These are phyloP conservation scores for Drosophila azteca DNA, from an alignment of 1,140 invertebrate genomes.

Conservation along the genomic window DNA sequence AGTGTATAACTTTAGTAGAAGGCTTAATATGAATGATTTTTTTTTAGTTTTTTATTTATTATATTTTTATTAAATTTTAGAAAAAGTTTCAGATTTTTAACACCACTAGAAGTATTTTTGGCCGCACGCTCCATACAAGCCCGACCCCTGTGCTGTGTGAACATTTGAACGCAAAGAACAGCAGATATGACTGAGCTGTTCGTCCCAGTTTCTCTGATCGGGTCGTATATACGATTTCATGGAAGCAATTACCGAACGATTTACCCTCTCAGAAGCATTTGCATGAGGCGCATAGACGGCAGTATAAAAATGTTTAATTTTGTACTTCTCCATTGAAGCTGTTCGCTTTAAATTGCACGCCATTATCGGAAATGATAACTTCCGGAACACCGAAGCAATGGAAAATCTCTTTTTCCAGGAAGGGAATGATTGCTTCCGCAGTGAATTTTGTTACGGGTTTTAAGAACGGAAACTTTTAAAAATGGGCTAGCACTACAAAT, in stretches of 20 bases:
- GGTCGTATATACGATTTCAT: constrained; percentile 3
- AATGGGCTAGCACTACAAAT: constrained; percentile 1
- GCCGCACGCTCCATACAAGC: too few relatives aligned
- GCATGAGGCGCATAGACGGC: not conserved
- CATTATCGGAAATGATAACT: constrained; percentile 1
- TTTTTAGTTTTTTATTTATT: too few relatives aligned
- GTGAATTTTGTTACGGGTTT: not conserved
- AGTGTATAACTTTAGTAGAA: too few relatives aligned
- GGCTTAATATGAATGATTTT: too few relatives aligned
- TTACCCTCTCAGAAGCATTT: constrained; percentile 7
- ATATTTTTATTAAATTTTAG: too few relatives aligned
- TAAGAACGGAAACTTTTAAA: not conserved
- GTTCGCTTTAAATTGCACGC: not conserved
- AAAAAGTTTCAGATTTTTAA: too few relatives aligned
- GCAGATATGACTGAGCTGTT: too few relatives aligned
- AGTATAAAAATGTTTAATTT: constrained; percentile 8
- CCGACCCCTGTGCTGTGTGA: too few relatives aligned
- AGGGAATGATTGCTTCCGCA: too few relatives aligned
- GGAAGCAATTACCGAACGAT: not conserved
- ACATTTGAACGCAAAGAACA: too few relatives aligned
- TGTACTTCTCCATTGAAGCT: constrained; percentile 8
- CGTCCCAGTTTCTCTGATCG: constrained; percentile 2
- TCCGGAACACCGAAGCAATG: constrained; percentile 1
- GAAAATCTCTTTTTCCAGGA: not conserved
- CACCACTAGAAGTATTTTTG: too few relatives aligned